Evolutionary conservation across 2,888 invertebrate species (phyloP), one percentile per base, ranked within the genome.

Genomic region (Habrosyne pyritoides): DNA sequence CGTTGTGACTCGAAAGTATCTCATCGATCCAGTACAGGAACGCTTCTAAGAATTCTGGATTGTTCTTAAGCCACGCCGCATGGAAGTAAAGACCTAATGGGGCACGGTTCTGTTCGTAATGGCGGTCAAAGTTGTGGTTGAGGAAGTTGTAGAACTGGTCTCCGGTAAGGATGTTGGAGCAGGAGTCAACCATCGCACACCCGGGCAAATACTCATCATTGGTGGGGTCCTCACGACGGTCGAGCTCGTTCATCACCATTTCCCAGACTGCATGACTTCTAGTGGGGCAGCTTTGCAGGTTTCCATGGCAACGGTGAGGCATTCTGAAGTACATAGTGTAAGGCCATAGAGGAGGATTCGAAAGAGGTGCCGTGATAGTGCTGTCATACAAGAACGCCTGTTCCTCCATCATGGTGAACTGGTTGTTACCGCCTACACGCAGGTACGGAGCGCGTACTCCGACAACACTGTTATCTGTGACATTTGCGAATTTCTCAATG

Each of bases 311-410:
- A 60, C 97, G 95, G 87, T 98, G 98, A 0, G 98, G 98, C 97
- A 98, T 98, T 76, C 97, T 95, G 95, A 98, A 98, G 94, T 99
- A 98, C 96, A 99, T 97, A 57, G 99, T 99, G 94, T 99, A 99
- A 2, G 99, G 99, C 99, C 99, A 99, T 67, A 98, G 95, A 53
- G 98, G 98, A 21, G 97, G 97, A 82, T 98, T 97, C 68, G 96
- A 97, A 36, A 98, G 93, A 0, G 98, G 97, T 1, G 98, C 97
- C 0, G 98, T 98, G 83, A 99, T 98, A 53, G 98, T 98, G 47
- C 98, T 98, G 87, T 99, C 99, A 83, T 99, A 99, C 50, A 97
- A 92, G 94, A 98, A 98, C 10, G 97, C 97, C 84, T 98, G 97
- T 86, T 98, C 98, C 86, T 97, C 97, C 98, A 99, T 98, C 98